Evolutionary conservation across 2,888 invertebrate species (phyloP), one percentile per base, ranked within the genome.

Genomic region (Mechanitis messenoides): DNA sequence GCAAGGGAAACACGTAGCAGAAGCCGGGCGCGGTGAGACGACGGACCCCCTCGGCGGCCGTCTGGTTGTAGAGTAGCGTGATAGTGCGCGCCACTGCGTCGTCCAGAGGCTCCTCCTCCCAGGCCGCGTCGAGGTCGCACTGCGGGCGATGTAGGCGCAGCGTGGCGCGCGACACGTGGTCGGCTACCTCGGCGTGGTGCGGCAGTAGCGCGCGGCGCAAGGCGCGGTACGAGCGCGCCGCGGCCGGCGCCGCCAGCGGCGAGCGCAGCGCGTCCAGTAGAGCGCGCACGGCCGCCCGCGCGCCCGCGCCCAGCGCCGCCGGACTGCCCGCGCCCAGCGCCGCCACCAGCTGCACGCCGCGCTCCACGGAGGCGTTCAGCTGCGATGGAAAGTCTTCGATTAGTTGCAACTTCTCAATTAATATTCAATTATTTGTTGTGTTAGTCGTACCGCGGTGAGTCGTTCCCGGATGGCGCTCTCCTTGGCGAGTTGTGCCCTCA

Each of bases 401-500:
- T 42, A 42, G 9, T 42, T 42, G 1, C 38, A 38, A 38, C 5
- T 4, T 47, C 9, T 12, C 56, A 2, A 46, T 33, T 33, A 12
- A 31, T 2, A 5, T n/a, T 55, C 11, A 31, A 12, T 55, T 9
- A 9, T 55, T 9, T 35, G 6, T 5, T 38, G 11, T 56, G 31
- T 45, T 20, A 2, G 20, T 76, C 87, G 83, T 72, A 95, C 92
- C 75, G 85, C 87, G 5, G 91, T 90, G 42, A 98, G 83, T 69
- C 93, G 92, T 53, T 92, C 91, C 68, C 97, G 91, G 64, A 97
- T 95, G 0, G 91, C 92, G 67, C 92, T 92, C 80, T 99, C 99
- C 74, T 97, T 97, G 35, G 95, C 93, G 31, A 95, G 91, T 82
- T 98, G 98, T 46, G 93, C 92, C 77, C 95, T 96, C 58, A 98